A percentile compares a stretch with the other conserved stretches of the same genome.
Conservation (phyloP, 2,797 vertebrate species). For the Sebastes hubbsi region DNA sequence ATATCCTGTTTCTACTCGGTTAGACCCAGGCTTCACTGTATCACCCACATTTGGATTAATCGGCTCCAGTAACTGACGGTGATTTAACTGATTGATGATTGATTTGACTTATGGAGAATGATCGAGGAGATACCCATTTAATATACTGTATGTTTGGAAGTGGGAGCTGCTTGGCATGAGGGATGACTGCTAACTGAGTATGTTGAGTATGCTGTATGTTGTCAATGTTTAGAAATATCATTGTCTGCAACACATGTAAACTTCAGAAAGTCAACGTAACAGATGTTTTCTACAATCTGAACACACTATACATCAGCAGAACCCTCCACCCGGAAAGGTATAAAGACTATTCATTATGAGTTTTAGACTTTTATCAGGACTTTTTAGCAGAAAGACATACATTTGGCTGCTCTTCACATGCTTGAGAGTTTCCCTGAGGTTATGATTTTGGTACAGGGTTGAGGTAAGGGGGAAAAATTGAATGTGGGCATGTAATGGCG, state of each 20-base stretch:
- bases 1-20: not conserved
- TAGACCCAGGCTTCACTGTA: no score
- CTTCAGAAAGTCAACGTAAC: not conserved
- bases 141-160: not conserved
- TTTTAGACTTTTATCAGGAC: not conserved
- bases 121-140: not conserved
- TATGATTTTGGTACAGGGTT: not conserved
- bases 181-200: not conserved
- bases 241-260: not conserved
- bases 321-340: not conserved
- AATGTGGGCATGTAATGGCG: not conserved
- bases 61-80: not conserved
- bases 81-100: not conserved
- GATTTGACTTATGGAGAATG: not conserved
- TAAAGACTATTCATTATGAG: not conserved
- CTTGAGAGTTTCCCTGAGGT: not conserved
- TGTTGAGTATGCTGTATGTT: no score
- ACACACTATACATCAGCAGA: not conserved
- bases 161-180: not conserved
- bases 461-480: not conserved
- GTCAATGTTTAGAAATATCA: no score
- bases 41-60: not conserved
- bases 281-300: not conserved
- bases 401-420: not conserved
- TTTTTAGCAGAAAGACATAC: not conserved